Percentiles rank a stretch among this genome's conserved stretches.
These are phyloP conservation scores for Drosophila multiciliata DNA, from an alignment of 2,888 invertebrate genomes.

Conservation along the genomic window DNA sequence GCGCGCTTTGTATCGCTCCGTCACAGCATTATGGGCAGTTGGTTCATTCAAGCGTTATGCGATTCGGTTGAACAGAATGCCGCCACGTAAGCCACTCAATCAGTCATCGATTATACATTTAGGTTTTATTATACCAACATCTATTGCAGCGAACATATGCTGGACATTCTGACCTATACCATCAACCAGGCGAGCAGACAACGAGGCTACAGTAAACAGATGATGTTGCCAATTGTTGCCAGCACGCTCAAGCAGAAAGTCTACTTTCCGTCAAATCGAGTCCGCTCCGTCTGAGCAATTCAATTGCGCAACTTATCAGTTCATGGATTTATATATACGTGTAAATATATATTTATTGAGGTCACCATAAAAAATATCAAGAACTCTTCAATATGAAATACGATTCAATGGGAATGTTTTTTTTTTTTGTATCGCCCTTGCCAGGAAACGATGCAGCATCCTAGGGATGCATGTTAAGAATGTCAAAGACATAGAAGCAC, in stretches of 20 bases:
- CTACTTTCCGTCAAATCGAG: constrained; percentile 64
- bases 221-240: constrained; percentile 75
- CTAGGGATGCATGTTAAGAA: too few relatives aligned
- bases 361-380: too few relatives aligned
- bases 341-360: too few relatives aligned
- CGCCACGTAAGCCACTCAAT: constrained; percentile 56
- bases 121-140: not conserved
- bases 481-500: too few relatives aligned
- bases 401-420: too few relatives aligned
- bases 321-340: not conserved
- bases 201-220: constrained; percentile 69
- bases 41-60: constrained; percentile 84
- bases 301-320: not conserved
- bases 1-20: constrained; percentile 81
- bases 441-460: too few relatives aligned
- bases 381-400: too few relatives aligned
- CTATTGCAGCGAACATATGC: constrained; percentile 74
- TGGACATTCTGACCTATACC: constrained; percentile 79
- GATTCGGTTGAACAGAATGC: constrained; percentile 67
- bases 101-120: not conserved
- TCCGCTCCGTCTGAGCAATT: not conserved
- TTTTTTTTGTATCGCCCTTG: too few relatives aligned
- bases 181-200: constrained; percentile 65
- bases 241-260: constrained; percentile 75
- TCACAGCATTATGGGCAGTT: constrained; percentile 79